Conservation (phyloP, 2,113 vertebrate genomes). For the Perca fluviatilis region DNA sequence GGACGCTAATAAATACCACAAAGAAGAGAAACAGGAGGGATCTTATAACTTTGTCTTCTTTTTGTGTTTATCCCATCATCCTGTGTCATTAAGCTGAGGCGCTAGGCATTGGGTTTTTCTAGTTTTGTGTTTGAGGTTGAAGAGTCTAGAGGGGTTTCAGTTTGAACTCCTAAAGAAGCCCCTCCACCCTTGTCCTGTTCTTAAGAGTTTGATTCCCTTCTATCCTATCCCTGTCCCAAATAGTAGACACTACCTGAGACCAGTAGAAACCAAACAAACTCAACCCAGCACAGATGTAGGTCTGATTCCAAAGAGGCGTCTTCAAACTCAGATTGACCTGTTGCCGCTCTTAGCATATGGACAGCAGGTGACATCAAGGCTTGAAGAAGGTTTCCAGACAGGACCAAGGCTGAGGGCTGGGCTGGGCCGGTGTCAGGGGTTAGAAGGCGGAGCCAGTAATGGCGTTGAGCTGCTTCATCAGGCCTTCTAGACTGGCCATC, state of each 20-base stretch:
- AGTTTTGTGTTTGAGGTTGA: slow-evolving; percentile 52
- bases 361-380: slow-evolving; percentile 37
- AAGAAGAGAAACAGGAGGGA: slow-evolving; percentile 58
- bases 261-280: slow-evolving; percentile 47
- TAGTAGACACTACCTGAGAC: slow-evolving; percentile 12
- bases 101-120: slow-evolving; percentile 35
- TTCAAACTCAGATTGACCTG: slow-evolving; percentile 48
- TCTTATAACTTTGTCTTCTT: slow-evolving; percentile 33
- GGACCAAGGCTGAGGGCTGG: slow-evolving; percentile 27
- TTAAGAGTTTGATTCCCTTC: slow-evolving; percentile 21
- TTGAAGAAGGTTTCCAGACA: slow-evolving; percentile 41
- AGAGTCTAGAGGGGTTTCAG: slow-evolving; percentile 37
- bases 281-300: slow-evolving; percentile 33
- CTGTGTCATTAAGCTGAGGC: slow-evolving; percentile 39
- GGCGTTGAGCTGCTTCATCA: slow-evolving; percentile 98
- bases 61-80: slow-evolving; percentile 49
- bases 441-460: slow-evolving; percentile 98
- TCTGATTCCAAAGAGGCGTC: slow-evolving; percentile 42
- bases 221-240: slow-evolving; percentile 24
- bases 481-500: slow-evolving; percentile 97
- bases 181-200: slow-evolving; percentile 44
- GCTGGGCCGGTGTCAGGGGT: slow-evolving; percentile 45
- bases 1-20: slow-evolving; percentile 72
- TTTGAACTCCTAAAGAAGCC: slow-evolving; percentile 47
- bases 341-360: not conserved